Evolutionary conservation across 2,797 vertebrate species (phyloP), one percentile per base, ranked within the genome.

Genomic region (Petrocephalus sullivani): DNA sequence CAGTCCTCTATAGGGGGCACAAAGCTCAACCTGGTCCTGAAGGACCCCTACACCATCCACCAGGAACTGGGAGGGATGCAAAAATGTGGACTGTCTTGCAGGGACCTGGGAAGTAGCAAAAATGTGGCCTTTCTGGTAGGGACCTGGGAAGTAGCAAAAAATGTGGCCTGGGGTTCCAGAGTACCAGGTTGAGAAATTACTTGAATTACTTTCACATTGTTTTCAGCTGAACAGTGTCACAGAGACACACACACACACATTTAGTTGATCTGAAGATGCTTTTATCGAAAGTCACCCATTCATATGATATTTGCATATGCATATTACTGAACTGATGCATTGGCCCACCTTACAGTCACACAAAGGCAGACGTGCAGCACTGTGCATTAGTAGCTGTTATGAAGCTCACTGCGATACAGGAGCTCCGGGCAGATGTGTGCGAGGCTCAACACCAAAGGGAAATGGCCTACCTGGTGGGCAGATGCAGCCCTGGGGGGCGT

Each of bases 391-490:
- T 89, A 16, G 46, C 46, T n/a, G 67, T 49, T 46, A 46, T 53
- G 71, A 61, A 64, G 85, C 89, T 88, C 37, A 58, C 82, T 41
- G 88, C 71, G 89, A 87, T 57, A 88, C 19, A 6, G 71, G 87
- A 88, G 85, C 88, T 56, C 28, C 21, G 58, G 21, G 60, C 14
- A 61, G 54, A 56, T 16, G 86, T 89, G 88, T 90, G 78, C 60
- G 88, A 16, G 4, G 56, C 87, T 82, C 41, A 64, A 46, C 28
- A 41, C n/a, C 19, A 60, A 28, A 54, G 82, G 54, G 33, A 33
- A 12, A 2, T 71, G 3, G 67, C 93, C 85, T 92, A 96, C 96
- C 96, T 93, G 96, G 96, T 14, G 95, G 96, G 90, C 96, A 96
- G 28, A 96, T 89, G 89, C 96, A 96, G 93, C 89, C 91, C 88